phyloP scores from a whole-genome alignment of 2,888 invertebrate species.

The Luperina nickerlii region DNA sequence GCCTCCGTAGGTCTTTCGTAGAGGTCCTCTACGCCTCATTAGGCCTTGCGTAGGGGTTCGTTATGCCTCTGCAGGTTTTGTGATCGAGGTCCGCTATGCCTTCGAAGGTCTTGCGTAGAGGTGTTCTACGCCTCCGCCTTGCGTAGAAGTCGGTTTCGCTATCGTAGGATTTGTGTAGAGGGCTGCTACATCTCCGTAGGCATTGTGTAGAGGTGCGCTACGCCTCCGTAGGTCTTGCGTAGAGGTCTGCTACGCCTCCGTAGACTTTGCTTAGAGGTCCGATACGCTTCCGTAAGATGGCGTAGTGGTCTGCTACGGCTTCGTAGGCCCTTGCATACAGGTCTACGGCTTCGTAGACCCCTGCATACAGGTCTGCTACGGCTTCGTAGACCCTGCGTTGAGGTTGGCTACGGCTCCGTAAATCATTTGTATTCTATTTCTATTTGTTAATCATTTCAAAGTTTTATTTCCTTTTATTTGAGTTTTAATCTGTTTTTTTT shows the following conservation, averaged over 20 bases:
- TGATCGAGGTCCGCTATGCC: background rate
- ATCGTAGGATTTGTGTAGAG: background rate
- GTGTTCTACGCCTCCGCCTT: background rate
- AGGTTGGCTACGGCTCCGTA: background rate
- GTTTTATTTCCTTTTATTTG: background rate
- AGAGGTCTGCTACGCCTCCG: too few species aligned
- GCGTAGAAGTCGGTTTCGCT: background rate
- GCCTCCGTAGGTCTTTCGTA: too few species aligned
- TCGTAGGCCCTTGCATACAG: too few species aligned
- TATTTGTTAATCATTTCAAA: background rate
- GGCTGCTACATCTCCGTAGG: background rate
- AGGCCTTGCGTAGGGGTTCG: background rate
- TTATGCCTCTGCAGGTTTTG: accelerated
- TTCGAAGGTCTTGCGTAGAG: background rate
- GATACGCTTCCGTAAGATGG: background rate
- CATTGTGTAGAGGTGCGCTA: background rate
- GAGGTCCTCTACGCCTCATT: too few species aligned
- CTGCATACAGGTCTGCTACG: background rate
- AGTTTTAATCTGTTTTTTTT: background rate
- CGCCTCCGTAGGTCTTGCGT: background rate
- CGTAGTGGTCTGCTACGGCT: background rate
- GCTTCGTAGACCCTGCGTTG: background rate
- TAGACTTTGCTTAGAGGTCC: background rate
- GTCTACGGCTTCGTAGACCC: background rate
- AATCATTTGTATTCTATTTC: too few species aligned